A percentile compares a stretch with the other conserved stretches of the same genome.
Evolutionary conservation across 2,113 vertebrate species (phyloP).

Genomic region (Eonycteris spelaea): DNA sequence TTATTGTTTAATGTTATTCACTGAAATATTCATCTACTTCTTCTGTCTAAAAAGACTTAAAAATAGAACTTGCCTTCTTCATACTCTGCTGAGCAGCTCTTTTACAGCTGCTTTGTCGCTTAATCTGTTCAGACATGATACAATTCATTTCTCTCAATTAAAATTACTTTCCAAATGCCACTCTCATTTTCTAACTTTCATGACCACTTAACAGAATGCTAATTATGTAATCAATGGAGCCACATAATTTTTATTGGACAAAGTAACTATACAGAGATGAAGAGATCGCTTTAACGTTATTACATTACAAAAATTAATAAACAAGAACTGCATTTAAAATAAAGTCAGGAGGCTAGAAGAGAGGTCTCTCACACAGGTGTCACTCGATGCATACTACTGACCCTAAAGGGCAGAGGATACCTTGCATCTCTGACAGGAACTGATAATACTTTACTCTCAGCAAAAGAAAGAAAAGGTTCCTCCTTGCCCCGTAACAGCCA

Average conservation of each 20-base stretch:
- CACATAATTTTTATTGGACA: constrained; percentile 14
- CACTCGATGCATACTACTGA: neutral
- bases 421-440: neutral
- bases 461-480: neutral
- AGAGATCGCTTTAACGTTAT: neutral
- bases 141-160: neutral
- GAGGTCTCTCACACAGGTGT: neutral
- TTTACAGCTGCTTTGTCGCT: neutral
- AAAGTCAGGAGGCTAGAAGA: neutral
- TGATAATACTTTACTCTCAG: neutral
- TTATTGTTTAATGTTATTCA: neutral
- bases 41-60: neutral
- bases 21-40: neutral
- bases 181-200: neutral
- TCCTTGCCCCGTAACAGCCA: neutral
- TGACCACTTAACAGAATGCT: neutral
- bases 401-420: neutral
- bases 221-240: neutral
- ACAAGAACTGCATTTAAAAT: neutral
- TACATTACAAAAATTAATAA: neutral
- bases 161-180: neutral
- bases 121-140: neutral
- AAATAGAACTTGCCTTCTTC: neutral
- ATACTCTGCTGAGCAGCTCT: neutral
- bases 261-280: neutral